These are phyloP conservation scores for Platichthys stellatus DNA, from an alignment of 2,113 vertebrate genomes.

Conservation along the genomic window DNA sequence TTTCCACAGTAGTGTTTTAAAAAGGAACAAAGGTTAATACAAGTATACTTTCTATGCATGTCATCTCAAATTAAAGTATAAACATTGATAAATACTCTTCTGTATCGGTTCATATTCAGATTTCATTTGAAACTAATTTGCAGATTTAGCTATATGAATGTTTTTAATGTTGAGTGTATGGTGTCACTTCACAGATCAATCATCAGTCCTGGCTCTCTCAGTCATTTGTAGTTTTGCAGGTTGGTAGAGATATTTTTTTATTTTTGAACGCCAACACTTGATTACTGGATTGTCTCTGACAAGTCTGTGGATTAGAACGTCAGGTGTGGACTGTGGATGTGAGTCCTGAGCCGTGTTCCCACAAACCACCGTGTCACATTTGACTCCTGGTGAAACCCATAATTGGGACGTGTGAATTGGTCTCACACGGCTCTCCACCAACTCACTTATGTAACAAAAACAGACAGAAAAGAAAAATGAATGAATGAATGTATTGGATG, in stretches of 20 bases:
- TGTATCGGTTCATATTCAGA: too few species aligned
- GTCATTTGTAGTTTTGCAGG: neutral
- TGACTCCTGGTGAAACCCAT: conserved; percentile 70
- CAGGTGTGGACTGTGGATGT: conserved; percentile 58
- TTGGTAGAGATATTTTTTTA: too few species aligned
- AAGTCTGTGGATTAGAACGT: neutral
- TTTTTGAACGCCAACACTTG: too few species aligned
- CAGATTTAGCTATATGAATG: neutral
- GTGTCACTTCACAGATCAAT: neutral
- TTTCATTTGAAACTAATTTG: too few species aligned
- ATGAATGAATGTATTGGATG: neutral
- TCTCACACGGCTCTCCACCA: conserved; percentile 24
- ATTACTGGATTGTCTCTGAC: neutral
- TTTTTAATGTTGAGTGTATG: neutral
- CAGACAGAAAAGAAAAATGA: neutral
- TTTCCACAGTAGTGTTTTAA: too few species aligned
- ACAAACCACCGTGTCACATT: conserved; percentile 76
- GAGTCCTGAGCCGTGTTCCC: conserved; percentile 70
- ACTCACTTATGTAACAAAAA: conserved; percentile 6
- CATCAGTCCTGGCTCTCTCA: neutral
- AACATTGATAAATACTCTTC: too few species aligned
- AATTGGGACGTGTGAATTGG: conserved; percentile 44
- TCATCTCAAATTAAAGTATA: too few species aligned
- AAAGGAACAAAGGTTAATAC: too few species aligned
- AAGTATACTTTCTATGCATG: too few species aligned